Base-by-base conservation (phyloP, 2,797 vertebrate species). In the Podarcis siculus region DNA sequence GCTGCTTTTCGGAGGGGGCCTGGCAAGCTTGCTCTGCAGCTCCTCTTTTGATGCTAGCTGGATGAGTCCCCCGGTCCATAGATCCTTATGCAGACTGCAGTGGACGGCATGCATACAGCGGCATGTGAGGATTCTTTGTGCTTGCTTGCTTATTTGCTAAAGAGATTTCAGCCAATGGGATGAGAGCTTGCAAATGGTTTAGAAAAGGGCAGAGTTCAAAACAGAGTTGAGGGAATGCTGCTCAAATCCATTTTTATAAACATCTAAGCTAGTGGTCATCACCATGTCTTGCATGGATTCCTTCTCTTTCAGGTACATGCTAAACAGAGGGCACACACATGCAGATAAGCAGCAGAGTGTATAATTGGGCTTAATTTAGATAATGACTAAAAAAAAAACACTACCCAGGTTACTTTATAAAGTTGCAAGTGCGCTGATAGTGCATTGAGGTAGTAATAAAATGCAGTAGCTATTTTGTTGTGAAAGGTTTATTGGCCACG, bases 381-480 rank as follows among this genome's bases (percentile, higher is more conserved):
- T 61, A 85, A 79, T 85, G 32, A 27, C 67, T 49, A 76, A 76
- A 67, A 55, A 49, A 15, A 49, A 3, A 4, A 1, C 49, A 55
- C 35, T n/a, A 37, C 75, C 71, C 19, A 0, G 72, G 91, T 15
- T 82, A 83, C 3, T 87, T 91, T 30, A 77, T 37, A 75, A 93
- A 88, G 39, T 72, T 91, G 86, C 67, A 91, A 90, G 69, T 58
- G 82, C 35, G 66, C 72, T 73, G 39, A 5, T 75, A 90, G 83
- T 7, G 12, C 55, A 69, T 12, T 17, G 32, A 86, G 86, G 35
- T 5, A 71, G n/a, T 79, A 71, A 73, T 88, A 92, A 92, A 64
- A 69, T 82, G 88, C 89, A 25, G 37, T 81, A 81, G 91, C 76
- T 85, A 23, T 75, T 89, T 79, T 89, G 49, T 90, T 89, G 78